Evolutionary conservation across 2,888 invertebrate species (phyloP), one percentile per base, ranked within the genome.

Genomic region (Osmoderma eremita): DNA sequence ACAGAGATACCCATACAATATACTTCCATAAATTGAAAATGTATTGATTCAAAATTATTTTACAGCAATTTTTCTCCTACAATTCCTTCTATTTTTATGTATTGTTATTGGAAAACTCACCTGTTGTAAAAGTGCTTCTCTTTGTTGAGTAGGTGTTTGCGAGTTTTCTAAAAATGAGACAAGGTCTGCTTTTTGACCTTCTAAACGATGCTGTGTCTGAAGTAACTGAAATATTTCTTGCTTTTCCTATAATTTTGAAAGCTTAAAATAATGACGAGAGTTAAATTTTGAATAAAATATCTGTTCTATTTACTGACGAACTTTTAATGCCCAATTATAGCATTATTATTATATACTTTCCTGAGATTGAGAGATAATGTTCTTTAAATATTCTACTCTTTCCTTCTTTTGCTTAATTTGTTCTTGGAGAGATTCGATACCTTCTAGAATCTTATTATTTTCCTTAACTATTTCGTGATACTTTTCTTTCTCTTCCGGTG

Each of bases 101-200:
- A n/a, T 42, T 3, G 10, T 45, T 10, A n/a, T 41, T 38, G 18
- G 8, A 24, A 17, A 45, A 61, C 18, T 30, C 22, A 61, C 65
- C 68, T 77, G 75, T 58, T 75, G 72, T 13, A 77, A 65, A 15
- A 77, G 69, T 39, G 71, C 73, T 67, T 76, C 76, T 42, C 75
- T 70, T 67, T 77, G 75, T 67, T 77, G 73, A 17, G 73, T 72
- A 5, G 77, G 76, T 15, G 74, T 75, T 54, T 74, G 67, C 30
- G 75, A 74, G 53, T 76, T 73, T 63, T 75, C 70, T 53, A 74
- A 69, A 65, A 75, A 74, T 36, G 70, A 68, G 20, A 70, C 63
- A 20, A 77, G 67, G 49, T 72, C 73, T 13, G 69, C 70, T 49
- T 72, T 71, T 67, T 75, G 74, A 15, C 64, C 20, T 56, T 74